A percentile compares a stretch with the other conserved stretches of the same genome.
Conservation (phyloP, 2,113 vertebrate species). For the Forbesichthys agassizii region DNA sequence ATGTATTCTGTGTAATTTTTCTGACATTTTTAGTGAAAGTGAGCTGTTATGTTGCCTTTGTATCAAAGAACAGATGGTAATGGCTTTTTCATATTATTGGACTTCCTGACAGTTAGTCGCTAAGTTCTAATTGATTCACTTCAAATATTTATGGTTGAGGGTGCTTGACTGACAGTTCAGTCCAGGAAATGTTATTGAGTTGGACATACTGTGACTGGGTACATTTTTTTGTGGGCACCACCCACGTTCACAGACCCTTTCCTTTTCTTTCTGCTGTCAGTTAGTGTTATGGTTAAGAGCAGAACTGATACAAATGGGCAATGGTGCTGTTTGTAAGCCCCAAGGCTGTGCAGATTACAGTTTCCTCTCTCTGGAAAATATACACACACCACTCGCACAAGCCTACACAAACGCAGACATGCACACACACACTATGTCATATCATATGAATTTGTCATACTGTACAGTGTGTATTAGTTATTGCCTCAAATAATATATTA, state of each 20-base stretch:
- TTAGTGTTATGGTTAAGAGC: conserved; percentile 56
- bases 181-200: background rate
- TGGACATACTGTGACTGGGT: conserved; percentile 22
- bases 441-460: too few relatives aligned
- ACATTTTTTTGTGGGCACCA: conserved; percentile 15
- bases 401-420: background rate
- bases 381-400: conserved; percentile 13
- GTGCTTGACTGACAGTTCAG: background rate
- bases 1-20: conserved; percentile 18
- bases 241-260: conserved; percentile 18
- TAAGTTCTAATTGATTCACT: conserved; percentile 22
- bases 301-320: conserved; percentile 50
- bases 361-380: conserved; percentile 49
- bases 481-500: too few relatives aligned
- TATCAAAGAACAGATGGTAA: conserved; percentile 39
- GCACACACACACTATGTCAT: conserved; percentile 10
- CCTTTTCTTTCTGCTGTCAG: conserved; percentile 40
- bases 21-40: conserved; percentile 15
- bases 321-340: conserved; percentile 55
- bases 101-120: conserved; percentile 24
- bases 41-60: conserved; percentile 35
- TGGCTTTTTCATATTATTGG: conserved; percentile 21
- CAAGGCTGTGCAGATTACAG: conserved; percentile 49
- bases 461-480: too few relatives aligned
- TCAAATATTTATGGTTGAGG: background rate